Evolutionary conservation across 2,797 vertebrate species (phyloP).

Genomic region (Sitta carolinensis): DNA sequence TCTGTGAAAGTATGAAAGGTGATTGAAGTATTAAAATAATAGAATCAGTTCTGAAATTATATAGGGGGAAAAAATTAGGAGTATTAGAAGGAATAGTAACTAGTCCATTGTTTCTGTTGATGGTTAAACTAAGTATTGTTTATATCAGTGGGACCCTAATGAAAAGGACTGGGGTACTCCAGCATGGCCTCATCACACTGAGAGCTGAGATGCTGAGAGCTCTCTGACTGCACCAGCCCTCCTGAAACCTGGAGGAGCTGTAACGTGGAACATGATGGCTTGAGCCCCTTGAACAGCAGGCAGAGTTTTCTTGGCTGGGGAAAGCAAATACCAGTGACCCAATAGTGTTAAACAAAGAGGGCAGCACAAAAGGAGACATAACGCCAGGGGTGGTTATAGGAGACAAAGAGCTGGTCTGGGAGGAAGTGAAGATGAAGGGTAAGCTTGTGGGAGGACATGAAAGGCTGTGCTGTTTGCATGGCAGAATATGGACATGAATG

Average conservation of each 20-base stretch:
- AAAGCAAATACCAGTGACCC: background rate
- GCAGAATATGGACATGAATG: background rate
- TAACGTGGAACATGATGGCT: background rate
- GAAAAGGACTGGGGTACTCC: background rate
- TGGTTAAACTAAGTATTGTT: background rate
- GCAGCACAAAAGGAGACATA: conserved; percentile 16
- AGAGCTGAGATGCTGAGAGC: background rate
- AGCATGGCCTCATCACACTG: rapidly evolving
- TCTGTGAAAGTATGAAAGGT: background rate
- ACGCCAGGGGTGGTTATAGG: background rate
- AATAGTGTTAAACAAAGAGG: background rate
- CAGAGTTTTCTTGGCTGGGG: background rate
- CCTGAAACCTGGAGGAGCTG: background rate
- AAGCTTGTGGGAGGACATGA: conserved; percentile 20
- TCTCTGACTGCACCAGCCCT: background rate
- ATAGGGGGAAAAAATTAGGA: rapidly evolving
- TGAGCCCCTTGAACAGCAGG: background rate
- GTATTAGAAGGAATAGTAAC: background rate
- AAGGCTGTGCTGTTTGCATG: conserved; percentile 39
- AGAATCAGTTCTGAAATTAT: background rate
- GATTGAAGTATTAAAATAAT: background rate
- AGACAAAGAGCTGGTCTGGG: conserved; percentile 30
- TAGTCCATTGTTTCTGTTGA: background rate
- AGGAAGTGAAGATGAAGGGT: conserved; percentile 21
- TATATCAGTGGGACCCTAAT: background rate